phyloP scores from a whole-genome alignment of 2,797 vertebrate genomes.

The Diplodus puntazzo region DNA sequence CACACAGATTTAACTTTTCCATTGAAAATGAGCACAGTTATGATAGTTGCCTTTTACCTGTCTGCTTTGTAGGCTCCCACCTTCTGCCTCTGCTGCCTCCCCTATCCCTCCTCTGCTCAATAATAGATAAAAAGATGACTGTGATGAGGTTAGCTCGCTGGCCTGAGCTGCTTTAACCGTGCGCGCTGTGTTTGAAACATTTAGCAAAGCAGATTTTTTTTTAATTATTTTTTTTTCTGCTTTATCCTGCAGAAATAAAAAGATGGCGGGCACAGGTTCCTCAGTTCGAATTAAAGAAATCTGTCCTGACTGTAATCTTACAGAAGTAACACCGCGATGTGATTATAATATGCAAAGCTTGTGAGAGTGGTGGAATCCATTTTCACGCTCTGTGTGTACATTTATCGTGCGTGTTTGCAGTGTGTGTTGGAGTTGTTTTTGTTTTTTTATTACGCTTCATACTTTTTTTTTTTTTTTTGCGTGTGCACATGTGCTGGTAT shows the following conservation, averaged over 20 bases:
- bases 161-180: slow-evolving; percentile 21
- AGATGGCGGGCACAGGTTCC: slow-evolving; percentile 16
- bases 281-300: slow-evolving; percentile 38
- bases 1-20: slow-evolving; percentile 59
- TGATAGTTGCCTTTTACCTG: slow-evolving; percentile 41
- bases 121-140: slow-evolving; percentile 58
- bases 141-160: slow-evolving; percentile 32
- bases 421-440: slow-evolving; percentile 15
- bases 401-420: slow-evolving; percentile 1
- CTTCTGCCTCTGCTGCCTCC: background rate
- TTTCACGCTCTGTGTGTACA: slow-evolving; percentile 38
- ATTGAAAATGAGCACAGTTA: slow-evolving; percentile 44
- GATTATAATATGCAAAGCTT: slow-evolving; percentile 63
- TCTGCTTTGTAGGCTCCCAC: slow-evolving; percentile 23
- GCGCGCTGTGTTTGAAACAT: slow-evolving; percentile 21
- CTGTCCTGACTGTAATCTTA: slow-evolving; percentile 45
- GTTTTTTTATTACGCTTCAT: slow-evolving; percentile 32
- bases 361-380: slow-evolving; percentile 45
- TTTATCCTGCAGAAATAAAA: slow-evolving; percentile 29
- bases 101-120: slow-evolving; percentile 34
- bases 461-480: slow-evolving; percentile 16
- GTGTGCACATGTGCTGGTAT: background rate
- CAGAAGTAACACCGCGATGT: slow-evolving; percentile 28
- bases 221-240: background rate
- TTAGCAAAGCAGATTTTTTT: slow-evolving; percentile 20